A percentile compares a stretch with the other conserved stretches of the same genome.
Evolutionary conservation across 2,888 invertebrate species (phyloP).

Genomic region (Temnothorax unifasciatus): DNA sequence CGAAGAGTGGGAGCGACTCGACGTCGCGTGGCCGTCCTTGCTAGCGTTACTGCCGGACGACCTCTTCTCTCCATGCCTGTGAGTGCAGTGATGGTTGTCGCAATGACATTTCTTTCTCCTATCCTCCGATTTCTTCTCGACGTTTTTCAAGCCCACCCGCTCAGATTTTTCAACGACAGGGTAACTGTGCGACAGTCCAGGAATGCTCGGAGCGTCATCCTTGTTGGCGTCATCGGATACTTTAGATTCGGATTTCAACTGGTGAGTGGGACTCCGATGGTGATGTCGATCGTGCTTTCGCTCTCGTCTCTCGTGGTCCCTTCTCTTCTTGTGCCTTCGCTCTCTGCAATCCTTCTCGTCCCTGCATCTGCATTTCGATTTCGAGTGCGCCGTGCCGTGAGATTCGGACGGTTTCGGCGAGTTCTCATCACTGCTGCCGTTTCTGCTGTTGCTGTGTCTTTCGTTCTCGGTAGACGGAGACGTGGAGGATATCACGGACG

Average conservation of each 20-base stretch:
- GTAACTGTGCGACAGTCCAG: constrained; percentile 57
- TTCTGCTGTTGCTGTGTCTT: constrained; percentile 65
- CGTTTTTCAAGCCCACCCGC: constrained; percentile 63
- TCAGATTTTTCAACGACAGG: constrained; percentile 60
- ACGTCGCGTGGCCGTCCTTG: constrained; percentile 65
- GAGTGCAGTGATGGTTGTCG: constrained; percentile 66
- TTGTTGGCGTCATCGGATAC: constrained; percentile 52
- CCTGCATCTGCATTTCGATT: constrained; percentile 70
- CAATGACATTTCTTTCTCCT: constrained; percentile 67
- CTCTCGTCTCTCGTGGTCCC: constrained; percentile 76
- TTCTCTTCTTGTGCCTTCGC: constrained; percentile 78
- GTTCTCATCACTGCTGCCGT: constrained; percentile 76
- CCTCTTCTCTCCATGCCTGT: constrained; percentile 74
- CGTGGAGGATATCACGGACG: constrained; percentile 61
- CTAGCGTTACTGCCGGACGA: constrained; percentile 70
- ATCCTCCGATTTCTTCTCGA: constrained; percentile 73
- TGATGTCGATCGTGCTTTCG: constrained; percentile 77
- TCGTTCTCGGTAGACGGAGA: constrained; percentile 67
- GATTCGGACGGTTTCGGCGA: constrained; percentile 69
- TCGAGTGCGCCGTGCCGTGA: constrained; percentile 50
- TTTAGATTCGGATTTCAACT: constrained; percentile 67
- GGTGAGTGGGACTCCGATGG: constrained; percentile 67
- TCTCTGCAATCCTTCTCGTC: constrained; percentile 74
- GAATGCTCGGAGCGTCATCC: constrained; percentile 62
- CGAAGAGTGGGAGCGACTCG: constrained; percentile 76